Evolutionary conservation across 2,113 vertebrate genomes (phyloP), one percentile per base, ranked within the genome.

Genomic region (Amazona guildingii): DNA sequence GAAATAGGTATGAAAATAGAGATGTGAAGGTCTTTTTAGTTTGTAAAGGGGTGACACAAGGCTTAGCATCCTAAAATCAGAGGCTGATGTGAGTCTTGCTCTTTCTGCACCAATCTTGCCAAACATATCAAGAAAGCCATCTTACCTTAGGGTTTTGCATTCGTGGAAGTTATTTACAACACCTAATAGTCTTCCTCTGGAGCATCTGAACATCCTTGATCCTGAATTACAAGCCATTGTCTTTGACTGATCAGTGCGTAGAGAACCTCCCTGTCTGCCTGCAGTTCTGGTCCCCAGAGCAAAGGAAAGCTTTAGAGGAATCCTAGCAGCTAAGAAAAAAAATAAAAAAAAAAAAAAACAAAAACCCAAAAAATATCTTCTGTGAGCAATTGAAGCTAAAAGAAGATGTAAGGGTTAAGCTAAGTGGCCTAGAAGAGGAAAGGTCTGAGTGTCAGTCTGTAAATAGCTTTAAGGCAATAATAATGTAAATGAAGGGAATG

Each of bases 391-490:
- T 10, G 51, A 81, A 68, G 11, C 4, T 59, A 21, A 78, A 35
- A 76, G 27, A 51, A 33, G 9, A 16, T 39, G 44, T 28, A 29
- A 69, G 31, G 15, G 31, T 89, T 89, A 86, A 83, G 41, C 6
- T 55, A 74, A 78, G 44, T 73, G 73, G 31, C 55, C 49, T 79
- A 41, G 52, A 82, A 89, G 28, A 75, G 23, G 27, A 86, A 76
- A 83, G 59, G 31, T 77, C 46, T 86, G 79, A 73, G 39, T 73
- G 37, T 69, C 69, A 79, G n/a, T 39, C 78, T 87, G 55, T 70
- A 94, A 91, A 85, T 77, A 94, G 29, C 25, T 92, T 85, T 33
- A 54, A 92, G 66, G 28, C 35, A 88, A 70, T 86, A 94, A 57
- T 62, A 85, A 74, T 80, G 66, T 67, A 94, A 91, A 94, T 80